phyloP scores from a whole-genome alignment of 2,113 vertebrate species.

The Clarias macrocephalus region DNA sequence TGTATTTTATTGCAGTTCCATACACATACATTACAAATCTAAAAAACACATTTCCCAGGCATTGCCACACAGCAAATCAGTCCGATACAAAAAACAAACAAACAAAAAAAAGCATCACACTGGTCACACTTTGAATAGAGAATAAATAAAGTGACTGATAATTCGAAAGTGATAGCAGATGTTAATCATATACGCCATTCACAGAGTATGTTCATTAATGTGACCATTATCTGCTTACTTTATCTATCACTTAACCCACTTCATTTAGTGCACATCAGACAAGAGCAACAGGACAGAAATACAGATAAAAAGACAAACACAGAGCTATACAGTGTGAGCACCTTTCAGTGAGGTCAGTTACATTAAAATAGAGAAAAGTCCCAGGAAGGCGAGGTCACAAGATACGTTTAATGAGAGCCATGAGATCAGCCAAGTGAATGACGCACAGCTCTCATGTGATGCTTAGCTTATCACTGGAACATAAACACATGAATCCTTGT shows the following conservation, averaged over 20 bases:
- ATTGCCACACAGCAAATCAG: neutral
- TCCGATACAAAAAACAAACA: neutral
- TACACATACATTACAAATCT: neutral
- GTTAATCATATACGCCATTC: neutral
- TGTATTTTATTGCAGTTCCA: conserved; percentile 24
- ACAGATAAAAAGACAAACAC: neutral
- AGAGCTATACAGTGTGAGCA: neutral
- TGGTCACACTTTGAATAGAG: neutral
- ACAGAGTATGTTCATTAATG: neutral
- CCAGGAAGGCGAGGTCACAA: conserved; percentile 34
- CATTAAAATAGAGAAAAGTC: neutral
- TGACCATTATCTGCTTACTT: neutral
- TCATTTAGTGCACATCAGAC: neutral
- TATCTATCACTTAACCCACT: neutral
- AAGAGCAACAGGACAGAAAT: neutral
- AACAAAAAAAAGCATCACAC: neutral
- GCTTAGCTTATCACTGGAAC: neutral
- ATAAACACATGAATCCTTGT: conserved; percentile 22
- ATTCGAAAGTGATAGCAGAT: no score
- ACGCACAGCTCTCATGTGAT: conserved; percentile 41
- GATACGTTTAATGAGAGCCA: conserved; percentile 42
- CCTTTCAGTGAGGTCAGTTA: neutral
- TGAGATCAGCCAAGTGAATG: conserved; percentile 42
- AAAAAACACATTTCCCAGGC: neutral
- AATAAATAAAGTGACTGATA: neutral